These are phyloP conservation scores for Macquaria ambigua DNA, from an alignment of 2,113 vertebrate genomes.

Conservation along the genomic window DNA sequence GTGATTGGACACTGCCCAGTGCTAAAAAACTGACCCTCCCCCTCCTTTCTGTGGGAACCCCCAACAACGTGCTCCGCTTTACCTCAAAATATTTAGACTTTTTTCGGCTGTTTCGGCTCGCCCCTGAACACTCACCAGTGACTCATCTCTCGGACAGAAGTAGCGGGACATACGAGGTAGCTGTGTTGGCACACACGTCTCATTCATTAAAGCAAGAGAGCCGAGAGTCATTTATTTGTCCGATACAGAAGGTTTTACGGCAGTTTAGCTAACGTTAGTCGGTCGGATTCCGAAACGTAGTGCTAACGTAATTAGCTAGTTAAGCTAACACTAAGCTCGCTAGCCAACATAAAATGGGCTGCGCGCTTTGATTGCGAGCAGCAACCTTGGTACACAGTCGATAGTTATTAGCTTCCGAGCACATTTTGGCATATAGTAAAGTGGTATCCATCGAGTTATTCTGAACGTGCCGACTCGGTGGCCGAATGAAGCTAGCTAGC, in stretches of 20 bases:
- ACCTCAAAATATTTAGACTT: conserved; percentile 61
- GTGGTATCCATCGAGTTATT: background rate
- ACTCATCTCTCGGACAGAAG: background rate
- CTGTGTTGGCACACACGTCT: rapidly evolving
- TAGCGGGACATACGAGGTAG: background rate
- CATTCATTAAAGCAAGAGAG: no score
- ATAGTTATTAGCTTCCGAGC: rapidly evolving
- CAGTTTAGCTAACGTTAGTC: conserved; percentile 16
- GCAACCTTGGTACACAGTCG: rapidly evolving
- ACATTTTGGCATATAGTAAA: background rate
- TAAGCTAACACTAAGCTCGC: conserved; percentile 12
- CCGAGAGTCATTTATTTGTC: background rate
- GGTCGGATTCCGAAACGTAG: conserved; percentile 17
- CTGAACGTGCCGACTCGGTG: rapidly evolving
- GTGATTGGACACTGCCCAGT: conserved; percentile 47
- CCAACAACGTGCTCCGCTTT: conserved; percentile 46
- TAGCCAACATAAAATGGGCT: background rate
- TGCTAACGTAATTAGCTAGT: conserved; percentile 21
- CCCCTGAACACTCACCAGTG: rapidly evolving
- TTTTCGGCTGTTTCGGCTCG: rapidly evolving
- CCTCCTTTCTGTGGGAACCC: conserved; percentile 49
- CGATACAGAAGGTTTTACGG: conserved; percentile 25
- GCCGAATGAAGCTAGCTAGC: no score
- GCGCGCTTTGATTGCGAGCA: no score
- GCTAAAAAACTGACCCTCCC: background rate